Conservation (phyloP, 2,888 invertebrate genomes). For the Tryphoninae sp. region DNA sequence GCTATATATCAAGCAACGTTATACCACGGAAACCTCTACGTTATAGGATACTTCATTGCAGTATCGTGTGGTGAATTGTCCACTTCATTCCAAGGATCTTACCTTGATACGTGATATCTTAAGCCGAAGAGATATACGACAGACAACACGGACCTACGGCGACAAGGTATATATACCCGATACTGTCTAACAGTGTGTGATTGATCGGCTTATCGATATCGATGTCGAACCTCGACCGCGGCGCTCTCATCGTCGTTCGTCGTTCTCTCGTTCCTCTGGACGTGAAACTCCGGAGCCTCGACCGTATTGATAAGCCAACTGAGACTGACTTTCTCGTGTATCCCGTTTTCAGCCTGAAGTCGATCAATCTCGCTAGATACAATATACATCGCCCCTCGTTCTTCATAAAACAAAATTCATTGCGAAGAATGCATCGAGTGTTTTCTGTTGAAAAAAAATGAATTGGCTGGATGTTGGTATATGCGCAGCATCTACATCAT, state of each 20-base stretch:
- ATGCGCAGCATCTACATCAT: neutral
- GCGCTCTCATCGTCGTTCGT: constrained; percentile 9
- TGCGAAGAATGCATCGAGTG: constrained; percentile 28
- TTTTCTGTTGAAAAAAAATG: constrained; percentile 27
- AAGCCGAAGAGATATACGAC: constrained; percentile 14
- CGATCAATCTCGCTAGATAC: constrained; percentile 55
- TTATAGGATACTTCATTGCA: neutral
- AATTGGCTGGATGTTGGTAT: constrained; percentile 30
- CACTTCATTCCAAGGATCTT: constrained; percentile 11
- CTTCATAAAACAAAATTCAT: constrained; percentile 45
- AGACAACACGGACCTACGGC: constrained; percentile 29
- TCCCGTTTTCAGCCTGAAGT: constrained; percentile 32
- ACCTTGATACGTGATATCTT: neutral
- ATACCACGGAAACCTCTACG: neutral
- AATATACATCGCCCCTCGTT: constrained; percentile 47
- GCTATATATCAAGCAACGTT: neutral
- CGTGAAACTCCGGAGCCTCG: constrained; percentile 49
- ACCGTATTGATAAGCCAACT: constrained; percentile 58
- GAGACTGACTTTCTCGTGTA: constrained; percentile 51
- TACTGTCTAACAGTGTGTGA: constrained; percentile 59
- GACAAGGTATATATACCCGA: constrained; percentile 39
- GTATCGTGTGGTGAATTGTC: constrained; percentile 36
- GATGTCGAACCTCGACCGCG: constrained; percentile 45
- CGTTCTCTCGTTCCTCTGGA: constrained; percentile 39
- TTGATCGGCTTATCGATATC: constrained; percentile 62